phyloP scores from a whole-genome alignment of 2,797 vertebrate species.

The Scolopax rusticola region DNA sequence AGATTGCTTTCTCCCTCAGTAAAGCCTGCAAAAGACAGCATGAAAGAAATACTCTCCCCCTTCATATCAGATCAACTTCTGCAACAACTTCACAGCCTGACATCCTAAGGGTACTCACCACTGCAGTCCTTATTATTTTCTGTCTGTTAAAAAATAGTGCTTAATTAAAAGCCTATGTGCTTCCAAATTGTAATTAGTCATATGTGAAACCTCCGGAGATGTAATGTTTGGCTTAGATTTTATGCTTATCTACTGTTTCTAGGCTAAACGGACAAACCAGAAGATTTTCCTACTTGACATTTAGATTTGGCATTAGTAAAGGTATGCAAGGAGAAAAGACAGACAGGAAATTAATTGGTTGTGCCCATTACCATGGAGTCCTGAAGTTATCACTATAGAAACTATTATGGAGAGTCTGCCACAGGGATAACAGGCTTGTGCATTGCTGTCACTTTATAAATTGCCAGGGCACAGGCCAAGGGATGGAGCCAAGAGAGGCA shows the following conservation, averaged over 20 bases:
- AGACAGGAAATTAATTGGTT: slow-evolving; percentile 64
- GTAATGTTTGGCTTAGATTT: slow-evolving; percentile 26
- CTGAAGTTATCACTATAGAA: slow-evolving; percentile 50
- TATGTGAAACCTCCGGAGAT: not conserved
- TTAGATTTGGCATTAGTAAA: slow-evolving; percentile 51
- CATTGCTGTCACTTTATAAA: not conserved
- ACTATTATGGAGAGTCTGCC: slow-evolving; percentile 5
- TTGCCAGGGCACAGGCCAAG: slow-evolving; percentile 40
- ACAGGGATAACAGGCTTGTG: not conserved
- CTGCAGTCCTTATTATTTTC: not conserved
- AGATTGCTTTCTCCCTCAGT: not conserved
- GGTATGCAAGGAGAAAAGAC: slow-evolving; percentile 28
- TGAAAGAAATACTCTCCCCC: fast-evolving
- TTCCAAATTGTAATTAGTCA: slow-evolving; percentile 57
- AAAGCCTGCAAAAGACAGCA: not conserved
- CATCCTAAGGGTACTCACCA: not conserved
- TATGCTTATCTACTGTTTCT: slow-evolving; percentile 25
- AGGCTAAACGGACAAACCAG: slow-evolving; percentile 22
- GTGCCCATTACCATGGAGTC: slow-evolving; percentile 40
- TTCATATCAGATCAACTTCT: not conserved
- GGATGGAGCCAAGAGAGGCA: not conserved
- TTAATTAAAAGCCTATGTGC: slow-evolving; percentile 54
- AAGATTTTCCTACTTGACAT: slow-evolving; percentile 58
- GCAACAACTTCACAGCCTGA: not conserved
- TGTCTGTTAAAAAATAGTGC: not conserved